Conservation (phyloP, 2,113 vertebrate species). For the Thalassarche chlororhynchos region DNA sequence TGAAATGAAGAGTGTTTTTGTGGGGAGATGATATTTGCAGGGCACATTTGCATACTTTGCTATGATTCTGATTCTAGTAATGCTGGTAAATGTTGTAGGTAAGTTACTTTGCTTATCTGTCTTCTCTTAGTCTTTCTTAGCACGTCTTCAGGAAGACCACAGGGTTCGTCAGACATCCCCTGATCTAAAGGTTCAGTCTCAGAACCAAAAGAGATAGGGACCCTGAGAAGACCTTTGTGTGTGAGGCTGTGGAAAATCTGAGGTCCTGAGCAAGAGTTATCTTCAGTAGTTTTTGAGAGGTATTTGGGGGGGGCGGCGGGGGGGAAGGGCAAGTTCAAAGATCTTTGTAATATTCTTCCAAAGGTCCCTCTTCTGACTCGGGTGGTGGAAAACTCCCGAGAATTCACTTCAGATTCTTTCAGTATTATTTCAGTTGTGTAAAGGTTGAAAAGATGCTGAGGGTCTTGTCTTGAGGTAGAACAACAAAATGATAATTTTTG, state of each 20-base stretch:
- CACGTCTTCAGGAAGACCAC: background rate
- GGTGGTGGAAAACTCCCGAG: background rate
- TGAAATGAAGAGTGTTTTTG: background rate
- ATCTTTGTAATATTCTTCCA: background rate
- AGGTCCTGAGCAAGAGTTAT: background rate
- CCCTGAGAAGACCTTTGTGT: background rate
- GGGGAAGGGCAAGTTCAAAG: background rate
- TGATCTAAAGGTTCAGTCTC: background rate
- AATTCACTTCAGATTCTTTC: background rate
- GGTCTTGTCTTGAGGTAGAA: background rate
- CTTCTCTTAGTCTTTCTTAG: background rate
- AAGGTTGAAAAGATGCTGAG: background rate
- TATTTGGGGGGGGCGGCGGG: no score
- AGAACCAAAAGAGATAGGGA: background rate
- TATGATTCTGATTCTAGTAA: background rate
- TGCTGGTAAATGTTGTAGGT: background rate
- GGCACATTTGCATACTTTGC: background rate
- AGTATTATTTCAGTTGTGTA: background rate
- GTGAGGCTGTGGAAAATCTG: background rate
- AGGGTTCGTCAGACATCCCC: background rate
- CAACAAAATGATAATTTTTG: background rate
- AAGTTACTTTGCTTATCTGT: background rate
- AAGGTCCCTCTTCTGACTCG: background rate
- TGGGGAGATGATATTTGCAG: background rate
- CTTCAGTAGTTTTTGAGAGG: background rate